Evolutionary conservation across 2,888 invertebrate species (phyloP).

Genomic region (Yponomeuta cagnagella): DNA sequence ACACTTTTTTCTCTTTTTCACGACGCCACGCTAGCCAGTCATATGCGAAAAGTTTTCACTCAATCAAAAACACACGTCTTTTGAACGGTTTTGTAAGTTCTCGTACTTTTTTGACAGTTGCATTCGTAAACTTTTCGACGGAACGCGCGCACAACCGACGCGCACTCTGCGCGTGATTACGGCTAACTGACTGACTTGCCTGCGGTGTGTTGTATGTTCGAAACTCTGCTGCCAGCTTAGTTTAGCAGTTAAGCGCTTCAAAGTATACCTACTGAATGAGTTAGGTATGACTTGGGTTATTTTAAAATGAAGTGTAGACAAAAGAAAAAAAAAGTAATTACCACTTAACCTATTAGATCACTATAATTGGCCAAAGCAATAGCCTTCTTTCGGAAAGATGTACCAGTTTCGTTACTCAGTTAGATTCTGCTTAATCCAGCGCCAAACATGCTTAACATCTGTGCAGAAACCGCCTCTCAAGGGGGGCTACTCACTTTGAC

Average conservation of each 20-base stretch:
- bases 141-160: slow-evolving; percentile 35
- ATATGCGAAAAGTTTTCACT: not conserved
- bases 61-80: not conserved
- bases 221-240: not conserved
- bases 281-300: not conserved
- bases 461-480: slow-evolving; percentile 18
- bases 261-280: not conserved
- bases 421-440: not conserved
- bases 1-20: not conserved
- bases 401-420: not conserved
- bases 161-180: slow-evolving; percentile 49
- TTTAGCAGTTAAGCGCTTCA: slow-evolving; percentile 15
- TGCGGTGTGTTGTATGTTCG: slow-evolving; percentile 4
- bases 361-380: not conserved
- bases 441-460: not conserved
- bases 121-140: slow-evolving; percentile 47
- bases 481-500: slow-evolving; percentile 45
- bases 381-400: no score
- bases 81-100: not conserved
- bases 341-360: not conserved
- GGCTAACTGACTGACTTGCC: slow-evolving; percentile 38
- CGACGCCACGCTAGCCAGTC: not conserved
- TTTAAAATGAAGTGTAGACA: not conserved
- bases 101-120: slow-evolving; percentile 48
- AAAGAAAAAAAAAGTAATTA: not conserved